Base-by-base conservation (phyloP, 2,797 vertebrate genomes). In the Onychomys arenicola region DNA sequence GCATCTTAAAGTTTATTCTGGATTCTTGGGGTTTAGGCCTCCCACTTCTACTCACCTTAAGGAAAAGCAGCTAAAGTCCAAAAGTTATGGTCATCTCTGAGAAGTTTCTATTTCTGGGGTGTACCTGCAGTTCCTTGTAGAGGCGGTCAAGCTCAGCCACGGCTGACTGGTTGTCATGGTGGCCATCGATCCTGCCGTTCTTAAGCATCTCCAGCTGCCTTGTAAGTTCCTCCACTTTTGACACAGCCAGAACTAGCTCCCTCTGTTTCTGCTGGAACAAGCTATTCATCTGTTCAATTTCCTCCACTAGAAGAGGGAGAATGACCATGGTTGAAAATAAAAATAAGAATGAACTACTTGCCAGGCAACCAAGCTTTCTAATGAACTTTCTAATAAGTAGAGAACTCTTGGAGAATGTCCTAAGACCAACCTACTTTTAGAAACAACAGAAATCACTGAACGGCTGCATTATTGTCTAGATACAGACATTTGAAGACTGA, bases 251-350 rank as follows among this genome's bases (percentile, higher is more conserved):
- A 96, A 99, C 98, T 89, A 99, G 99, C 98, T 99, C 99, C 92
- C 99, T 98, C 99, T 99, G 99, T 98, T 99, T 99, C 97, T 99
- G 99, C 99, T 99, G 99, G 98, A 99, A 99, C 98, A 99, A 97
- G 52, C 99, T 98, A 91, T 98, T 99, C 99, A 99, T 99, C 99
- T 99, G 99, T 96, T 99, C 99, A 34, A 99, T 99, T 98, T 99
- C 99, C 97, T 99, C 99, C 99, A 99, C 99, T 99, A 97, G 37
- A 98, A 71, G 46, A 95, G 88, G 83, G 49, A 97, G 95, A 97
- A 97, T 89, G 96, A 97, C 91, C 93, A 59, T 61, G 1, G 90
- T 88, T 97, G 97, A 98, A 97, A 97, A 97, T 49, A 94, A 96
- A 95, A 97, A 59, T 2, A 75, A 96, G 97, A 95, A 97, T 61